phyloP scores from a whole-genome alignment of 2,113 vertebrate species.

The Heptranchias perlo region DNA sequence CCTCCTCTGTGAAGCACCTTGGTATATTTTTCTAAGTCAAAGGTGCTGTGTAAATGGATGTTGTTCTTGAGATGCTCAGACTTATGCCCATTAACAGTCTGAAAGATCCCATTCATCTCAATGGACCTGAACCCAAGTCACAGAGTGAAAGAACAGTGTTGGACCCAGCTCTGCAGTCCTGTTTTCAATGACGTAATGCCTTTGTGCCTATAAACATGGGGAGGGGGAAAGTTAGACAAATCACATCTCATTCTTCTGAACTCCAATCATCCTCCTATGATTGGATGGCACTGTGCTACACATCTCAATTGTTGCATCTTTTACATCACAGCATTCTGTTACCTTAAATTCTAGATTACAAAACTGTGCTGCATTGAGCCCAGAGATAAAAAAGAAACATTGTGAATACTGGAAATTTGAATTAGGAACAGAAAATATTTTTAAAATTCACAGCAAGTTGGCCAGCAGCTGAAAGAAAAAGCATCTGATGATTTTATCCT shows the following conservation, averaged over 20 bases:
- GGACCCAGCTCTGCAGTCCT: neutral
- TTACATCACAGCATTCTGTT: neutral
- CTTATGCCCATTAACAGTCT: neutral
- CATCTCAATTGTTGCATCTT: neutral
- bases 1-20: no score
- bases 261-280: neutral
- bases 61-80: neutral
- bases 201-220: neutral
- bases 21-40: neutral
- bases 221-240: neutral
- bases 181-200: neutral
- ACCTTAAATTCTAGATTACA: neutral
- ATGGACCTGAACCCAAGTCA: neutral
- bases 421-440: neutral
- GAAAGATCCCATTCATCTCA: neutral
- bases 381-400: neutral
- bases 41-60: neutral
- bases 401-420: neutral
- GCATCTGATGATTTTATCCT: no score
- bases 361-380: no score
- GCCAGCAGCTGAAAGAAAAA: neutral
- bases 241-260: neutral
- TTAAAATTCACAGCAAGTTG: neutral
- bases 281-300: neutral
- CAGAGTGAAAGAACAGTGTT: neutral